Base-by-base conservation (phyloP, 2,797 vertebrate species). In the Phataginus tricuspis region DNA sequence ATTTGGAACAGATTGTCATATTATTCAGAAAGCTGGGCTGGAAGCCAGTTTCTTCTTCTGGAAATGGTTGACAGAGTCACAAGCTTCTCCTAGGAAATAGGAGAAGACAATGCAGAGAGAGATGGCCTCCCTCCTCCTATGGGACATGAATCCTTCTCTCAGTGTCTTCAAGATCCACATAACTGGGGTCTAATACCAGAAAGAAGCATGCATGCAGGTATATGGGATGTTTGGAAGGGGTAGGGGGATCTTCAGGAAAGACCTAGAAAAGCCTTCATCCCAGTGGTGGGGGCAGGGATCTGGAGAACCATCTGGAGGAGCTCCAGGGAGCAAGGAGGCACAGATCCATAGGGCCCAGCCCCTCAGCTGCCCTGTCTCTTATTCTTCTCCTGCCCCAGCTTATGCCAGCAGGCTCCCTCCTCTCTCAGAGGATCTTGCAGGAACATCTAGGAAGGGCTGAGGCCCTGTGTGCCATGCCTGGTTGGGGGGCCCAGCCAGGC, bases 31-130 rank as follows among this genome's bases (percentile, higher is more conserved):
- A 90, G 69, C 45, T 66, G 49, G 64, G 49, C 77, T 39, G 29
- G 64, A 69, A 85, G 21, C 25, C 71, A 74, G 2, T 91, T 88
- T 94, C 72, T 90, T 89, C 37, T 85, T 69, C 79, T 86, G 66
- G 37, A 88, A 75, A 23, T 57, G 61, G 80, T 23, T 69, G 66
- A 53, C 49, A 74, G 53, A 53, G 27, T 75, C 66, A 16, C 37
- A 82, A 78, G 42, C 64, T 83, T 49, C 63, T 93, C 53, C 55
- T 57, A 79, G 45, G 42, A 85, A 85, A 91, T 0, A n/a, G 29
- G 53, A 39, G 55, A 55, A 69, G 18, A 18, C 49, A 19, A 39
- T 89, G 31, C 61, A 34, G 45, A 82, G n/a, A 64, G 53, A 72
- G n/a, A 39, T 85, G 12, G 57, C 68, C 15, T 12, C 45, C 42